Evolutionary conservation across 2,113 vertebrate genomes (phyloP).

Genomic region (Trichomycterus rosablanca): DNA sequence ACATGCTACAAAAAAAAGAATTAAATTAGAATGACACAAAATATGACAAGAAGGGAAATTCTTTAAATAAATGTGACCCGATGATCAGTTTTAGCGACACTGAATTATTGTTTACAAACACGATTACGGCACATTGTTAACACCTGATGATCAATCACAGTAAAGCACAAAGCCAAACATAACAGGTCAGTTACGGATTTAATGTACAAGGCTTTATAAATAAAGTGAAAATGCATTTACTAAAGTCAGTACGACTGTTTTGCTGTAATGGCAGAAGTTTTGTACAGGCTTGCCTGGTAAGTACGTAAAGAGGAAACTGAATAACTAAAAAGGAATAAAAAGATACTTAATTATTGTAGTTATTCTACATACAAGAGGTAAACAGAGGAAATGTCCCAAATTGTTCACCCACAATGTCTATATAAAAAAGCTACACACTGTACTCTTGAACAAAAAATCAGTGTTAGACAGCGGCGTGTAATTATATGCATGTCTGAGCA

Average conservation of each 20-base stretch:
- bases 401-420: not conserved
- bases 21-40: not conserved
- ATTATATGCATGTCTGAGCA: constrained; percentile 25
- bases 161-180: not conserved
- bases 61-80: not conserved
- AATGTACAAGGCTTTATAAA: not conserved
- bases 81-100: not conserved
- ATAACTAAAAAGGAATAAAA: not conserved
- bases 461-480: constrained; percentile 8
- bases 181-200: not conserved
- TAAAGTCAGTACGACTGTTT: not conserved
- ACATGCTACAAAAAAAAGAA: not conserved
- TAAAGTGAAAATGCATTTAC: not conserved
- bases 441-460: constrained; percentile 15
- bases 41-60: not conserved
- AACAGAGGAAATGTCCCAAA: constrained; percentile 8
- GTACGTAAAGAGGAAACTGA: not conserved
- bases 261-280: not conserved
- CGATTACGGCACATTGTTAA: too few species aligned
- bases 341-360: not conserved
- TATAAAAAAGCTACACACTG: not conserved
- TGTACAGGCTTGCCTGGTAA: not conserved
- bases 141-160: not conserved
- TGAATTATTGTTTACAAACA: not conserved
- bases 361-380: constrained; percentile 5